A percentile compares a stretch with the other conserved stretches of the same genome.
These are phyloP conservation scores for Aphaenogaster ashmeadi DNA, from an alignment of 1,140 invertebrate species.

Conservation along the genomic window DNA sequence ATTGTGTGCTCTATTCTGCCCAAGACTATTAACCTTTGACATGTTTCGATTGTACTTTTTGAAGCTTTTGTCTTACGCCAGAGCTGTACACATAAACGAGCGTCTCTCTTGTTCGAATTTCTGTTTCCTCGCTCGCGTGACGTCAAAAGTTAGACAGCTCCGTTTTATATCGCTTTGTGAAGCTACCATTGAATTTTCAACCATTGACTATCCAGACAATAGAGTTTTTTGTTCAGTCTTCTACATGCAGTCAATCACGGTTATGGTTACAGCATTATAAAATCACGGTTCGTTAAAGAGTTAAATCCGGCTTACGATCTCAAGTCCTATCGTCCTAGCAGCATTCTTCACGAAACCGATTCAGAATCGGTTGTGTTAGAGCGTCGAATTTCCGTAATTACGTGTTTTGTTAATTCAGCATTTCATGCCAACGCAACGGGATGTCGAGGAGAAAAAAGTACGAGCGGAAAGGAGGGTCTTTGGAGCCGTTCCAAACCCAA, in stretches of 20 bases:
- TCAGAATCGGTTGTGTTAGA: constrained; percentile 18
- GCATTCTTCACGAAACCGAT: constrained; percentile 14
- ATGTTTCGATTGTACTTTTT: background rate
- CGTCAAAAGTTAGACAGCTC: constrained; percentile 34
- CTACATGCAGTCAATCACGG: background rate
- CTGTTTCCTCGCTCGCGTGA: constrained; percentile 11
- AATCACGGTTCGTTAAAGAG: background rate
- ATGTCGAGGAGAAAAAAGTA: constrained; percentile 31
- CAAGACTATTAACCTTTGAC: background rate
- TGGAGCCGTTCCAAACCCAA: constrained; percentile 70
- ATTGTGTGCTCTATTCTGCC: background rate
- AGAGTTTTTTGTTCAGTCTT: background rate
- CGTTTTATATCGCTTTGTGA: constrained; percentile 4
- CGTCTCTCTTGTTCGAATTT: background rate
- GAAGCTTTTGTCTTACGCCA: background rate
- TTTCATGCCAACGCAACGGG: constrained; percentile 38
- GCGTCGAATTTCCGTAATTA: constrained; percentile 35
- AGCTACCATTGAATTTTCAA: constrained; percentile 18
- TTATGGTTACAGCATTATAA: background rate
- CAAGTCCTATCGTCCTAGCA: background rate
- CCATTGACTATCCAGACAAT: background rate
- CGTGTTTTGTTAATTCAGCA: constrained; percentile 64
- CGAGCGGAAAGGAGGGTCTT: constrained; percentile 36
- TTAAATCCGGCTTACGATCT: background rate
- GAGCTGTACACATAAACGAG: background rate